Evolutionary conservation across 2,113 vertebrate species (phyloP).

Genomic region (Cinclus mexicanus): DNA sequence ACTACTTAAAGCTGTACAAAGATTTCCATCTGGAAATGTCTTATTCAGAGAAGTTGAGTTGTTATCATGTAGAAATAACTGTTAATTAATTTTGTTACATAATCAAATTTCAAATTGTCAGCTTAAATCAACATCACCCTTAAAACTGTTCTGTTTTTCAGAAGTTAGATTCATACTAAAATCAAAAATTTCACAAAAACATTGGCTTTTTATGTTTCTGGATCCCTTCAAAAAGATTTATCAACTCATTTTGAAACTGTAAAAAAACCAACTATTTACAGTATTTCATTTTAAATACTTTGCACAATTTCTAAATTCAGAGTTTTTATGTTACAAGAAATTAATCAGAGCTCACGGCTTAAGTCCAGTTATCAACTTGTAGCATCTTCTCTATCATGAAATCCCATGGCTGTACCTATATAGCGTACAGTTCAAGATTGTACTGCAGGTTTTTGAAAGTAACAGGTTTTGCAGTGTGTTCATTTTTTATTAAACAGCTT

Average conservation of each 20-base stretch:
- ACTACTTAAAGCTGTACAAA: slow-evolving; percentile 82
- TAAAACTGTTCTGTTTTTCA: slow-evolving; percentile 81
- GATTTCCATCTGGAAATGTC: slow-evolving; percentile 77
- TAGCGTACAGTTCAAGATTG: slow-evolving; percentile 72
- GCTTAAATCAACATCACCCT: slow-evolving; percentile 77
- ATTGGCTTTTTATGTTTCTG: slow-evolving; percentile 76
- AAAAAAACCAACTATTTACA: slow-evolving; percentile 85
- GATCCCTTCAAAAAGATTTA: slow-evolving; percentile 81
- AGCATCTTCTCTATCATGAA: slow-evolving; percentile 64
- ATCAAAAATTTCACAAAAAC: slow-evolving; percentile 79
- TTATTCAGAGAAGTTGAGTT: slow-evolving; percentile 65
- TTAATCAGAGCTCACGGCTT: slow-evolving; percentile 74
- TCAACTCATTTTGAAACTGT: slow-evolving; percentile 81
- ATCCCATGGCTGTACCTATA: slow-evolving; percentile 62
- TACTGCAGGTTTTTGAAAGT: slow-evolving; percentile 67
- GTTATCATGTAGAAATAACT: slow-evolving; percentile 65
- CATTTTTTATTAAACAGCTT: slow-evolving; percentile 75
- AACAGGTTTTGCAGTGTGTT: slow-evolving; percentile 60
- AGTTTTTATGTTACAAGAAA: slow-evolving; percentile 81
- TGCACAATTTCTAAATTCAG: slow-evolving; percentile 80
- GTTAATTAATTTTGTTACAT: slow-evolving; percentile 71
- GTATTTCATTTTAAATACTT: slow-evolving; percentile 85
- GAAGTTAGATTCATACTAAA: slow-evolving; percentile 77
- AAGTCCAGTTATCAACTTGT: slow-evolving; percentile 73
- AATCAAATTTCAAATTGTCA: slow-evolving; percentile 71